Evolutionary conservation across 2,113 vertebrate species (phyloP).

Genomic region (Pogona vitticeps): DNA sequence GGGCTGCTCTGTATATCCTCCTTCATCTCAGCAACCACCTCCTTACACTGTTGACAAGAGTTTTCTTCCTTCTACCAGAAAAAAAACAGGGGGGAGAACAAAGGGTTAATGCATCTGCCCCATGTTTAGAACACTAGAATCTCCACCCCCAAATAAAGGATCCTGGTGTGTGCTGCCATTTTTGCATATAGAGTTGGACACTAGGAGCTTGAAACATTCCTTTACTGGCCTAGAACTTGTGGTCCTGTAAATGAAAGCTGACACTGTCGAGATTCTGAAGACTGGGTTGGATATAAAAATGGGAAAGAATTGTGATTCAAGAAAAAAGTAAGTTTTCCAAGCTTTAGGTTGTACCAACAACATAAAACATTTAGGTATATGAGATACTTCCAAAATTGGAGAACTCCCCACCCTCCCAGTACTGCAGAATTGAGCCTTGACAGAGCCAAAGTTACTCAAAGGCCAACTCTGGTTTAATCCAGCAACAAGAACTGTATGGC

Average conservation of each 20-base stretch:
- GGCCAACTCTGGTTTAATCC: neutral
- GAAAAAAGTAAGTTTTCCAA: no score
- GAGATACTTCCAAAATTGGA: neutral
- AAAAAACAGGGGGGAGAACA: neutral
- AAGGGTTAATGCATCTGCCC: neutral
- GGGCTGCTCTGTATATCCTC: constrained; percentile 64
- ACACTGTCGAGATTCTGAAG: no score
- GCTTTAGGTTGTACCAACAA: no score
- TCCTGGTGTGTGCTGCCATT: neutral
- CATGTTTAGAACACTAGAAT: neutral
- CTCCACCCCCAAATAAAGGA: neutral
- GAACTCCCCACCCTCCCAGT: no score
- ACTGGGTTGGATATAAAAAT: no score
- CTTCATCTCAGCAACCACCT: constrained; percentile 77
- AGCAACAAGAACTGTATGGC: neutral
- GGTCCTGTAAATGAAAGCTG: no score
- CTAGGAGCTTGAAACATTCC: neutral
- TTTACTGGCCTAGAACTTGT: no score
- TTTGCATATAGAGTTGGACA: neutral
- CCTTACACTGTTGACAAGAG: constrained; percentile 79
- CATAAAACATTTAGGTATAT: no score
- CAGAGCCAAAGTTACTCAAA: neutral
- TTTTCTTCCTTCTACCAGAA: constrained; percentile 31
- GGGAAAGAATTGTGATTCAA: no score
- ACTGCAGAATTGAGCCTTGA: neutral